These are phyloP conservation scores for Xyliphius kryptos DNA, from an alignment of 2,113 vertebrate species.

Conservation along the genomic window DNA sequence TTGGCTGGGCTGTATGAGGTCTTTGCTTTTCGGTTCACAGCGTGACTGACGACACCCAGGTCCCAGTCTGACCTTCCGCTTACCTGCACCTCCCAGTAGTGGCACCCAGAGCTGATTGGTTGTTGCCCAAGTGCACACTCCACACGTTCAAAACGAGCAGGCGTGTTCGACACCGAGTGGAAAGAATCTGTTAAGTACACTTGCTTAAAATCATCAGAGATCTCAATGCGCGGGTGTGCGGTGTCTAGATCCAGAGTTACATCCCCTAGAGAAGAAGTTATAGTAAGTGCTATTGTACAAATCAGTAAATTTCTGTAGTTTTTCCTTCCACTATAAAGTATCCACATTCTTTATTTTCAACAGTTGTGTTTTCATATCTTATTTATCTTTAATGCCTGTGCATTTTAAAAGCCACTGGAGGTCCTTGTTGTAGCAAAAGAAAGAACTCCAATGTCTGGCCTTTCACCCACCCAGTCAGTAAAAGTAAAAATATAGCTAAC, in stretches of 20 bases:
- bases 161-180: constrained; percentile 44
- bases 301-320: no score
- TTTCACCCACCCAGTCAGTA: no score
- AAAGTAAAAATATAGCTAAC: no score
- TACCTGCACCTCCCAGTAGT: constrained; percentile 65
- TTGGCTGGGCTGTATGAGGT: constrained; percentile 57
- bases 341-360: no score
- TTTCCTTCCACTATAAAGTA: no score
- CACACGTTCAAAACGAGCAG: constrained; percentile 60
- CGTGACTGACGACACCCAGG: constrained; percentile 56
- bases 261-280: constrained; percentile 43
- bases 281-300: not conserved
- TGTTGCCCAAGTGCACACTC: constrained; percentile 60
- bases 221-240: constrained; percentile 61
- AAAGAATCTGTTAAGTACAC: constrained; percentile 55
- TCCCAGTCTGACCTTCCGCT: constrained; percentile 67
- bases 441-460: no score
- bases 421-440: no score
- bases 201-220: constrained; percentile 58
- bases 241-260: constrained; percentile 59
- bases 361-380: no score
- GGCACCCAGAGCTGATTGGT: constrained; percentile 58
- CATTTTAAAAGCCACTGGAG: no score
- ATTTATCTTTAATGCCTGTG: no score
- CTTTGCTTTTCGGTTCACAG: constrained; percentile 61